Conservation (phyloP, 1,140 invertebrate species). For the Sitodiplosis mosellana region DNA sequence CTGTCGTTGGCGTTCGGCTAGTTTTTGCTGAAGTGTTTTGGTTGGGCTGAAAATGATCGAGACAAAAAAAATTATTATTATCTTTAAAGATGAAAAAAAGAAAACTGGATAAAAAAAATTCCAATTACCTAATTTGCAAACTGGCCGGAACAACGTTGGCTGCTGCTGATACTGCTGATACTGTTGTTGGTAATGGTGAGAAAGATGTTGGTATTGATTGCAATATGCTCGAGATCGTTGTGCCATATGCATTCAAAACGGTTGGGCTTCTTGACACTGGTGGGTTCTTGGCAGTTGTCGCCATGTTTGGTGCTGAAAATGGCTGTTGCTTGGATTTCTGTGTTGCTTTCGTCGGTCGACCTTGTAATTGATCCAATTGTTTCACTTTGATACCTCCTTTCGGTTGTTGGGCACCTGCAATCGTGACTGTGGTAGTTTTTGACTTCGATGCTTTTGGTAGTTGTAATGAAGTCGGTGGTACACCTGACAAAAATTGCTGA, state of each 20-base stretch:
- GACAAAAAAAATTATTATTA: too few species aligned
- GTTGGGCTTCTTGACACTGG: neutral
- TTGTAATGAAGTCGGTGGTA: neutral
- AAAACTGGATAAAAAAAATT: too few species aligned
- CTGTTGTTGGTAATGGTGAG: neutral
- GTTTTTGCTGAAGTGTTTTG: constrained; percentile 39
- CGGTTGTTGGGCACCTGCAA: neutral
- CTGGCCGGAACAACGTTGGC: neutral
- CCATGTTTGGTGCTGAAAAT: neutral
- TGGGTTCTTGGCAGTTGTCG: neutral
- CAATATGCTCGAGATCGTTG: too few species aligned
- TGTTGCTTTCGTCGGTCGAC: neutral
- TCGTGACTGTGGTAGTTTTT: neutral
- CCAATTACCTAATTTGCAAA: too few species aligned
- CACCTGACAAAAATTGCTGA: neutral
- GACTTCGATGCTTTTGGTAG: neutral
- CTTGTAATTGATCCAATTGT: too few species aligned
- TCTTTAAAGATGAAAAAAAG: too few species aligned
- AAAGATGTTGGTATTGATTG: neutral
- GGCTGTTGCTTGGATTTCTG: neutral
- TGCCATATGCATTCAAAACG: too few species aligned
- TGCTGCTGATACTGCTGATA: neutral
- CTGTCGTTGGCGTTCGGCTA: constrained; percentile 31
- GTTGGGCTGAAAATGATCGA: constrained; percentile 23
- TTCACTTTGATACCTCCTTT: too few species aligned